These are phyloP conservation scores for Calephelis perditalis DNA, from an alignment of 2,888 invertebrate genomes.

Conservation along the genomic window DNA sequence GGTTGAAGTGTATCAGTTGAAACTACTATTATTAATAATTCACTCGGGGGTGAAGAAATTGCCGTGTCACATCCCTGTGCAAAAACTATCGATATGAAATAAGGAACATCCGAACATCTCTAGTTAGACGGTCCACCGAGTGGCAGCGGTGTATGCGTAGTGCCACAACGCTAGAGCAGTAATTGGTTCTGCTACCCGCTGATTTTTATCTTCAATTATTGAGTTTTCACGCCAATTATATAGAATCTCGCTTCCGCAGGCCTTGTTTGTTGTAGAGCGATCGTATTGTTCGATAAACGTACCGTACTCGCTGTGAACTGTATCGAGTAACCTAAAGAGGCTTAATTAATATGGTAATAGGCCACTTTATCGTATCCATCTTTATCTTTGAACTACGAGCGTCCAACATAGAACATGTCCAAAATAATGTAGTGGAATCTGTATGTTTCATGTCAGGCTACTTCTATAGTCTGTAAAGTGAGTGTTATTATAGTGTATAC, in stretches of 20 bases:
- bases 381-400: constrained; percentile 5
- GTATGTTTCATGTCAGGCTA: too few species aligned
- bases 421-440: too few species aligned
- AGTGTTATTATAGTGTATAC: too few species aligned
- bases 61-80: too few species aligned
- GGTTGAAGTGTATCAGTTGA: too few species aligned
- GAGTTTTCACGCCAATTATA: constrained; percentile 76
- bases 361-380: constrained; percentile 3
- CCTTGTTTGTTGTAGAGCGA: constrained; percentile 38
- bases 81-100: constrained; percentile 25
- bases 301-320: constrained; percentile 1
- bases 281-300: constrained; percentile 43
- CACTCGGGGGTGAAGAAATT: too few species aligned
- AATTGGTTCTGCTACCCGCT: constrained; percentile 63
- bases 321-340: constrained; percentile 39
- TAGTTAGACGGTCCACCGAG: constrained; percentile 34
- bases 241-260: constrained; percentile 68
- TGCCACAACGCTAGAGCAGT: constrained; percentile 58
- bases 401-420: neutral
- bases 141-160: constrained; percentile 48
- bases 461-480: too few species aligned
- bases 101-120: constrained; percentile 39
- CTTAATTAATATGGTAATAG: constrained; percentile 44
- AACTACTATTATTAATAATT: too few species aligned
- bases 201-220: constrained; percentile 76